A percentile compares a stretch with the other conserved stretches of the same genome.
Evolutionary conservation across 2,113 vertebrate species (phyloP).

Genomic region (Passer domesticus): DNA sequence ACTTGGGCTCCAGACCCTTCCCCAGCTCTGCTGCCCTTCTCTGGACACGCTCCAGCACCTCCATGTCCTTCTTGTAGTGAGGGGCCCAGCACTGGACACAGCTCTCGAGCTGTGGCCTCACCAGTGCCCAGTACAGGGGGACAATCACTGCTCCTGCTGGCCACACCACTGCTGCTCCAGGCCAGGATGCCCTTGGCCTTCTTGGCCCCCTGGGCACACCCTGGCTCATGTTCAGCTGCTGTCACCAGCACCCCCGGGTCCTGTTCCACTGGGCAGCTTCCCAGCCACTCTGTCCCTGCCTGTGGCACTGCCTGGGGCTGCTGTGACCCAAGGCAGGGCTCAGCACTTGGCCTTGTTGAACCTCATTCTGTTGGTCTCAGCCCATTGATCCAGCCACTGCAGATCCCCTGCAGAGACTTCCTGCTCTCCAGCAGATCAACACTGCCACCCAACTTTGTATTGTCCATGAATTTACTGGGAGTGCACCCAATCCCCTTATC

Average conservation of each 20-base stretch:
- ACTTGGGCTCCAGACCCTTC: background rate
- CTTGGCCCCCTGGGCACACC: background rate
- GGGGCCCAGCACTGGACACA: background rate
- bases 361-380: background rate
- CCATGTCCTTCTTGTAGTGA: background rate
- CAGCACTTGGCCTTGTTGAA: background rate
- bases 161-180: background rate
- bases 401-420: background rate
- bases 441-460: background rate
- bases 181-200: background rate
- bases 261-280: background rate
- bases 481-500: background rate
- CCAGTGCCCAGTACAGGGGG: background rate
- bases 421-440: background rate
- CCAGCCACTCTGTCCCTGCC: background rate
- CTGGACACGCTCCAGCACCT: fast-evolving
- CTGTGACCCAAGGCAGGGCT: background rate
- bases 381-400: background rate
- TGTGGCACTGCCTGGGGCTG: background rate
- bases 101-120: background rate
- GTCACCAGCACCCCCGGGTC: background rate
- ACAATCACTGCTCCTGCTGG: background rate
- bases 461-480: background rate
- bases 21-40: fast-evolving
- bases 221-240: background rate